A percentile compares a stretch with the other conserved stretches of the same genome.
Conservation (phyloP, 2,888 invertebrate species). For the Pasiphila rectangulata region DNA sequence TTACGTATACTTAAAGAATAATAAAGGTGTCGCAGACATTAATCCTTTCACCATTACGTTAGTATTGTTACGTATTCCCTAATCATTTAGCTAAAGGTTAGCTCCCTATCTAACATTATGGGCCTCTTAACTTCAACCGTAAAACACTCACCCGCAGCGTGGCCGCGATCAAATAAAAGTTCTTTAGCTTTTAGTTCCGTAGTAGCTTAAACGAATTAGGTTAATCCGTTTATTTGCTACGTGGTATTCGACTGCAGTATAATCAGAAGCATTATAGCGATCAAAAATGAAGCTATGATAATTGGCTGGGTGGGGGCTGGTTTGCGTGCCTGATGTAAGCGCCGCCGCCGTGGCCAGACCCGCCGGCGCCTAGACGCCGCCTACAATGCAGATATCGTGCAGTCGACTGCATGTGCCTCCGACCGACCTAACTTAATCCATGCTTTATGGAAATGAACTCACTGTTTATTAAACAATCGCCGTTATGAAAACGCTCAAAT, state of each 20-base stretch:
- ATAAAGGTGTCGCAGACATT: too few species aligned
- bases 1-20: too few species aligned
- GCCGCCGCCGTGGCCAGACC: constrained; percentile 77
- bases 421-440: constrained; percentile 23
- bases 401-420: constrained; percentile 42
- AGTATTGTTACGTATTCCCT: neutral
- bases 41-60: too few species aligned
- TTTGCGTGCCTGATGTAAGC: constrained; percentile 78
- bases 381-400: constrained; percentile 78
- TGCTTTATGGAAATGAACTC: neutral
- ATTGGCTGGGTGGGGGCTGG: constrained; percentile 49
- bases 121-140: constrained; percentile 1
- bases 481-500: too few species aligned
- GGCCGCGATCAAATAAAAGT: constrained; percentile 7
- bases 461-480: neutral
- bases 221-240: constrained; percentile 13
- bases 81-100: neutral
- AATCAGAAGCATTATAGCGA: constrained; percentile 49
- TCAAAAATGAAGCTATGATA: constrained; percentile 66
- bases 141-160: constrained; percentile 5
- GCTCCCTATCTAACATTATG: neutral
- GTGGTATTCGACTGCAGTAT: constrained; percentile 34
- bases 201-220: constrained; percentile 1
- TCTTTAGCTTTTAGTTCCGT: constrained; percentile 6
- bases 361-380: constrained; percentile 73